These are phyloP conservation scores for Trichonephila clavata DNA, from an alignment of 1,140 invertebrate species.

Conservation along the genomic window DNA sequence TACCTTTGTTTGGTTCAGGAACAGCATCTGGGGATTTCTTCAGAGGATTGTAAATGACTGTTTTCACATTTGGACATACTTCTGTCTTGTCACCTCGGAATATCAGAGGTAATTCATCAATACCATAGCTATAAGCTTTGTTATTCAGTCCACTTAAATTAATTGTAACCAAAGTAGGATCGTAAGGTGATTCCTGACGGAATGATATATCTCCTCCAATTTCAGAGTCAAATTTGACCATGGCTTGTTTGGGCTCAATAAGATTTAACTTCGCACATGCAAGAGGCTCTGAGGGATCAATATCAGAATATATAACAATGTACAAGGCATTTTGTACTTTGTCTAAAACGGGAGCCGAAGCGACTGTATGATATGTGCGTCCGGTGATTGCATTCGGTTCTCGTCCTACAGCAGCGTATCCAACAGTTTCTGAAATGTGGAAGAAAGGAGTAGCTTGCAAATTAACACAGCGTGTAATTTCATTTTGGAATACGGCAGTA, in stretches of 20 bases:
- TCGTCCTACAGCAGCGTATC: slow-evolving; percentile 74
- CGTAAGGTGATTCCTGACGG: slow-evolving; percentile 90
- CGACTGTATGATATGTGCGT: slow-evolving; percentile 70
- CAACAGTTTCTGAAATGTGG: slow-evolving; percentile 67
- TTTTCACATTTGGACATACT: slow-evolving; percentile 81
- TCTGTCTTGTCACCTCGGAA: slow-evolving; percentile 79
- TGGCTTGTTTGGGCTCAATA: slow-evolving; percentile 80
- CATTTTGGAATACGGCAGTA: slow-evolving; percentile 46
- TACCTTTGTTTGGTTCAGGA: slow-evolving; percentile 80
- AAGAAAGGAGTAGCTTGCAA: slow-evolving; percentile 67
- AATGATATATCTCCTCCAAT: slow-evolving; percentile 90
- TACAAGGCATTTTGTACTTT: slow-evolving; percentile 87
- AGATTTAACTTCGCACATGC: slow-evolving; percentile 89
- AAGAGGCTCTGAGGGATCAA: slow-evolving; percentile 88
- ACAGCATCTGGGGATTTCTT: slow-evolving; percentile 79
- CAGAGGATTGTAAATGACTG: slow-evolving; percentile 83
- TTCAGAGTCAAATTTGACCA: slow-evolving; percentile 89
- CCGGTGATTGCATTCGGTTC: slow-evolving; percentile 74
- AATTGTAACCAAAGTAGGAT: slow-evolving; percentile 90
- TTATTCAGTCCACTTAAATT: slow-evolving; percentile 85
- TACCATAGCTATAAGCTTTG: slow-evolving; percentile 82
- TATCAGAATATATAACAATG: slow-evolving; percentile 91
- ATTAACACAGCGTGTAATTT: slow-evolving; percentile 71
- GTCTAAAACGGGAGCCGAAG: slow-evolving; percentile 78
- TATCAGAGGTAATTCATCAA: slow-evolving; percentile 83